phyloP scores from a whole-genome alignment of 2,888 invertebrate species.

The Heliconius ethilla region DNA sequence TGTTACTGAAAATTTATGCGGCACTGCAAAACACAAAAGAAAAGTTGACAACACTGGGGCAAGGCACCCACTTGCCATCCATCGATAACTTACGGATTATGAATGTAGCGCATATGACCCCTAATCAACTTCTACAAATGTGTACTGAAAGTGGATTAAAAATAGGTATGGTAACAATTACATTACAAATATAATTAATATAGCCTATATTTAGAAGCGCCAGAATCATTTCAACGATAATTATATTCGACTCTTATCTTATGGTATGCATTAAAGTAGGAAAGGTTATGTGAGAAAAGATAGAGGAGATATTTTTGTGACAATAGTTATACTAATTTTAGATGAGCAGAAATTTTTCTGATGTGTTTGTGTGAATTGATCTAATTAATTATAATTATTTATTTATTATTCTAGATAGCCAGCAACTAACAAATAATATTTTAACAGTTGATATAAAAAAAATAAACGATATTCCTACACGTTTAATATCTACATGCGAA shows the following conservation, averaged over 20 bases:
- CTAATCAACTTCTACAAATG: constrained; percentile 64
- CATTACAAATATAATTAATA: not conserved
- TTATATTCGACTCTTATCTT: not conserved
- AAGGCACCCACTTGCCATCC: constrained; percentile 56
- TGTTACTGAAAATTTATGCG: constrained; percentile 62
- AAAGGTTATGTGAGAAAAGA: too few species aligned
- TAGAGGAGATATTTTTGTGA: too few species aligned
- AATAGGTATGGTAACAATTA: constrained; percentile 9
- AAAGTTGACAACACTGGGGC: constrained; percentile 58
- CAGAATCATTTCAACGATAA: too few species aligned
- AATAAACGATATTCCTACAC: constrained; percentile 62
- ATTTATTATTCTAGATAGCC: constrained; percentile 42
- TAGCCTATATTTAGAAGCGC: too few species aligned
- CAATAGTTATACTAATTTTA: not conserved
- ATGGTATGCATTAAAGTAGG: not conserved
- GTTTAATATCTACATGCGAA: constrained; percentile 66
- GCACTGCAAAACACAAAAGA: constrained; percentile 59
- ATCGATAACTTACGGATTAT: constrained; percentile 66
- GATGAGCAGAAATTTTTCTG: not conserved
- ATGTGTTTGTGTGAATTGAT: not conserved
- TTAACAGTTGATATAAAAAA: constrained; percentile 58
- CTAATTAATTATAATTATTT: not conserved
- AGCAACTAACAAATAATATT: constrained; percentile 38
- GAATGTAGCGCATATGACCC: constrained; percentile 66
- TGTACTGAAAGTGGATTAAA: constrained; percentile 52